Evolutionary conservation across 1,140 invertebrate species (phyloP).

Genomic region (Eriosoma lanigerum): DNA sequence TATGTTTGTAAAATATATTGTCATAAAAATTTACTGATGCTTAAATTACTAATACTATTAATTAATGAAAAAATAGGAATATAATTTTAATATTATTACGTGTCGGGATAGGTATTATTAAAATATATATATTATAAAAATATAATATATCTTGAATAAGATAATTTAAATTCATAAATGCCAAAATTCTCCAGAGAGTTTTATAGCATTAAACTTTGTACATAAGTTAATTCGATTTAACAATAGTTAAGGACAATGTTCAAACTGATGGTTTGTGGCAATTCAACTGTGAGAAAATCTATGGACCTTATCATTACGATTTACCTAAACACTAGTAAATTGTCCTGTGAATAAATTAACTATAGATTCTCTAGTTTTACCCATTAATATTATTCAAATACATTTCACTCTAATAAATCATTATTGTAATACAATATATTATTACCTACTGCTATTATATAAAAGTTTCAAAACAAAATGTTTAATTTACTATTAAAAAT

Average conservation of each 20-base stretch:
- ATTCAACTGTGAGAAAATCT: background rate
- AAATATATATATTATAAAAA: background rate
- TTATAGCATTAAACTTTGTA: slow-evolving; percentile 8
- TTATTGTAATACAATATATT: too few relatives aligned
- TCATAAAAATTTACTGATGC: too few relatives aligned
- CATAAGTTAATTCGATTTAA: slow-evolving; percentile 16
- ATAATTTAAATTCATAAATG: slow-evolving; percentile 18
- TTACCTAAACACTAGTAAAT: slow-evolving; percentile 2
- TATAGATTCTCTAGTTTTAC: background rate
- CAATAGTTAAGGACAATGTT: slow-evolving; percentile 10
- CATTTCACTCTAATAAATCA: background rate
- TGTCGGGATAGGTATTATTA: too few relatives aligned
- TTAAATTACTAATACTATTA: too few relatives aligned
- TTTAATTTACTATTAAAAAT: too few relatives aligned
- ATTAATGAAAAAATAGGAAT: too few relatives aligned
- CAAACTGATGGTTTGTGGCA: background rate
- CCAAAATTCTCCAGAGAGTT: background rate
- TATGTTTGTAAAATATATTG: too few relatives aligned
- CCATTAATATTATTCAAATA: background rate
- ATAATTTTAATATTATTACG: too few relatives aligned
- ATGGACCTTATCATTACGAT: slow-evolving; percentile 13
- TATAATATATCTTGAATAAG: background rate
- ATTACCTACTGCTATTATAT: too few relatives aligned
- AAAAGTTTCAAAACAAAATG: too few relatives aligned
- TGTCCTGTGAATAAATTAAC: background rate